A percentile compares a stretch with the other conserved stretches of the same genome.
phyloP scores from a whole-genome alignment of 2,113 vertebrate species.

The Mobula birostris region DNA sequence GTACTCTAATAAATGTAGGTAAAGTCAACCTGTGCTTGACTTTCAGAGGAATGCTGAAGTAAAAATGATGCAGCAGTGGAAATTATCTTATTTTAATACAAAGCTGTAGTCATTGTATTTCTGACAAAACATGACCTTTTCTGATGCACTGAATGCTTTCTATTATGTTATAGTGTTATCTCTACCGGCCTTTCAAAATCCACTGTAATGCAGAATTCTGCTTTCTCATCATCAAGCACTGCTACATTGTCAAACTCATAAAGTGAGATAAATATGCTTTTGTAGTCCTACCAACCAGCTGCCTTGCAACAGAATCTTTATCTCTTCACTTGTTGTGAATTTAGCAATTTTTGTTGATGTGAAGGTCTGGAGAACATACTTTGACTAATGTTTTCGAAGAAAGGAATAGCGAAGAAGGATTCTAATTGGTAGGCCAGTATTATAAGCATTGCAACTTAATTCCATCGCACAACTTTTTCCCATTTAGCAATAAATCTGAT shows the following conservation, averaged over 20 bases:
- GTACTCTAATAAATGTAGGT: constrained; percentile 20
- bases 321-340: not conserved
- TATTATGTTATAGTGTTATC: constrained; percentile 23
- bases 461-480: not conserved
- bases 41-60: constrained; percentile 10
- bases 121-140: constrained; percentile 31
- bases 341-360: not conserved
- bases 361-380: not conserved
- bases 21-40: constrained; percentile 33
- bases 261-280: constrained; percentile 25
- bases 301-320: not conserved
- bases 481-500: not conserved
- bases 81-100: constrained; percentile 34
- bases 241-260: constrained; percentile 26
- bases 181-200: constrained; percentile 23
- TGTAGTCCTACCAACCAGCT: not conserved
- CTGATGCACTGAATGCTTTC: constrained; percentile 4
- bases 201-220: constrained; percentile 23
- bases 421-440: not conserved
- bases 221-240: constrained; percentile 6
- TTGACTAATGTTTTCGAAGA: not conserved
- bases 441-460: not conserved
- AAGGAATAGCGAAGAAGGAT: not conserved
- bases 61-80: not conserved
- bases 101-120: constrained; percentile 24